A percentile compares a stretch with the other conserved stretches of the same genome.
These are phyloP conservation scores for Sebastes melanostomus DNA, from an alignment of 2,797 vertebrate species.

Conservation along the genomic window DNA sequence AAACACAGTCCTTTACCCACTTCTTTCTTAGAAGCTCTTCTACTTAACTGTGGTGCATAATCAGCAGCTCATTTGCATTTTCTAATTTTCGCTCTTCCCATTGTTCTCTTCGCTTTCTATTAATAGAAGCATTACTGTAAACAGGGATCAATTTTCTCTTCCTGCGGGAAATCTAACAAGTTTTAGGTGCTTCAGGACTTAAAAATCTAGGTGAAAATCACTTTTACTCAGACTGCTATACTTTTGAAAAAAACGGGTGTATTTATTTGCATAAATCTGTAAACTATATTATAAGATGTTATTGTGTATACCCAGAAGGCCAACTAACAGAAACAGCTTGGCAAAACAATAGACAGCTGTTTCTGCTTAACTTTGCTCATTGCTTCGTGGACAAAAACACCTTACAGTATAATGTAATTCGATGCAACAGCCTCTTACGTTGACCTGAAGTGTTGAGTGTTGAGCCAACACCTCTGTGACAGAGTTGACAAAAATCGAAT, in stretches of 20 bases:
- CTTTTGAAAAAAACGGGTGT: not conserved
- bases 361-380: not conserved
- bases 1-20: not conserved
- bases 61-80: not conserved
- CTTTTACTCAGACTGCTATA: not conserved
- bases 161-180: not conserved
- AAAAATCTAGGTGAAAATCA: not conserved
- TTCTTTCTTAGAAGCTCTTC: not conserved
- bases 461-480: not conserved
- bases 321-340: not conserved
- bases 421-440: not conserved
- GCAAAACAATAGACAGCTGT: not conserved
- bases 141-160: not conserved
- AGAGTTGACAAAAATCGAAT: not conserved
- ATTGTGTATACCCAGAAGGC: not conserved
- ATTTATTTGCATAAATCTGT: not conserved
- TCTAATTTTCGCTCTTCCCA: not conserved
- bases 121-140: not conserved
- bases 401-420: not conserved
- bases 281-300: not conserved
- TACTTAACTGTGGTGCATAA: not conserved
- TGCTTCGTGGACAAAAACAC: not conserved
- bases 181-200: no score
- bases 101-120: not conserved
- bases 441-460: not conserved